Conservation (phyloP, 1,140 invertebrate genomes). For the Drosophila yakuba region DNA sequence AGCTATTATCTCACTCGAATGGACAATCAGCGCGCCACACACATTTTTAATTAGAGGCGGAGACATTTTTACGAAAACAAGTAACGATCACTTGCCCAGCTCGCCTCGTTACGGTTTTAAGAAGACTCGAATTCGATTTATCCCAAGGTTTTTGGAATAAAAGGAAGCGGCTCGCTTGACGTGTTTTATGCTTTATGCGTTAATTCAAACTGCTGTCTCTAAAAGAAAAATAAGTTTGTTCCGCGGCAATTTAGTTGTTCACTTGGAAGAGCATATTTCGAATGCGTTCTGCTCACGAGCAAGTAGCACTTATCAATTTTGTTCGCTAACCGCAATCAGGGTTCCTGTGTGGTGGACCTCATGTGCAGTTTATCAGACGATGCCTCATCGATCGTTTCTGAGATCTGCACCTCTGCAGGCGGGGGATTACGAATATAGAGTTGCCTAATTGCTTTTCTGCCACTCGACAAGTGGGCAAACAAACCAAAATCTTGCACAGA, state of each 20-base stretch:
- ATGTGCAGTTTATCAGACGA: constrained; percentile 12
- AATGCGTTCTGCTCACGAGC: neutral
- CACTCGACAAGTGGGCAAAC: constrained; percentile 46
- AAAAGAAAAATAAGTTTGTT: neutral
- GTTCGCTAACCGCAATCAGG: constrained; percentile 19
- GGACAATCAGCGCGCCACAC: constrained; percentile 24
- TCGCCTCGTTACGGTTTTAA: constrained; percentile 43
- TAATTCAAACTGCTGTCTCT: neutral
- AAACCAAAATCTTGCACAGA: constrained; percentile 35
- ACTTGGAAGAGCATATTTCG: no score
- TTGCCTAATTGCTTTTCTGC: constrained; percentile 61
- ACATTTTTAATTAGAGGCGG: constrained; percentile 31
- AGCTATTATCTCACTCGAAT: constrained; percentile 25
- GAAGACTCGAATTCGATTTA: constrained; percentile 22
- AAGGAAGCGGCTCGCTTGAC: constrained; percentile 13
- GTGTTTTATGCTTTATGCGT: no score
- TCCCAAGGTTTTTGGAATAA: constrained; percentile 17
- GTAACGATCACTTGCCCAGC: constrained; percentile 4
- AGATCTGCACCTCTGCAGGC: constrained; percentile 30
- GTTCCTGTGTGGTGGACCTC: constrained; percentile 5
- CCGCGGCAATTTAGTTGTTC: neutral
- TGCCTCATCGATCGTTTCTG: neutral
- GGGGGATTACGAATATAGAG: constrained; percentile 56
- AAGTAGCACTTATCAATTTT: constrained; percentile 13
- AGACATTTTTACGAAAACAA: constrained; percentile 7